Evolutionary conservation across 2,797 vertebrate genomes (phyloP).

Genomic region (Poeciliopsis presidionis): DNA sequence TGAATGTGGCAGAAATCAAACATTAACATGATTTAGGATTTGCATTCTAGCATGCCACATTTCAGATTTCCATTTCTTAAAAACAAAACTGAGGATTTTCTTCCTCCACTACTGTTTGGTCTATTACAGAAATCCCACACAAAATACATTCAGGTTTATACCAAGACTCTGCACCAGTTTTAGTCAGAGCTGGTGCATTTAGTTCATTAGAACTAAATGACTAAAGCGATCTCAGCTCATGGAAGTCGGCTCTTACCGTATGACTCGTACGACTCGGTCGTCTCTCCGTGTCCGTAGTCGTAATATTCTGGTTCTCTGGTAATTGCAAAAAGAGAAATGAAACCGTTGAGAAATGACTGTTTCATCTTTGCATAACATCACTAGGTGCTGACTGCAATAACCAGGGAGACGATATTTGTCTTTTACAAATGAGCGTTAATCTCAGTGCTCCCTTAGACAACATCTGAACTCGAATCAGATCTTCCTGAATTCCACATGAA

Average conservation of each 20-base stretch:
- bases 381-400: constrained; percentile 40
- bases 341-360: constrained; percentile 9
- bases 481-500: constrained; percentile 36
- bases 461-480: constrained; percentile 33
- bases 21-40: too few species aligned
- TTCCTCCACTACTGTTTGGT: background rate
- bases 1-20: background rate
- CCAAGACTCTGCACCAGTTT: background rate
- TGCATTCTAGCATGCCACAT: too few species aligned
- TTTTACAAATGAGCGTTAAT: constrained; percentile 60
- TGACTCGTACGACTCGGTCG: constrained; percentile 92
- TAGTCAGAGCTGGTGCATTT: too few species aligned
- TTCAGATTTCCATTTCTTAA: too few species aligned
- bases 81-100: too few species aligned
- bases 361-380: constrained; percentile 50
- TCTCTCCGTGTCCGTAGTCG: constrained; percentile 97
- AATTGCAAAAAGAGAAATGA: constrained; percentile 44
- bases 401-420: constrained; percentile 48
- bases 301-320: constrained; percentile 96
- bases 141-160: background rate
- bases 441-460: constrained; percentile 36
- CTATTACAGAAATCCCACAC: background rate
- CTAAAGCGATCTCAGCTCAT: background rate
- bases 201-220: background rate
- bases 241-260: constrained; percentile 85